A percentile compares a stretch with the other conserved stretches of the same genome.
Conservation (phyloP, 2,888 invertebrate genomes). For the Tetramorium bicarinatum region DNA sequence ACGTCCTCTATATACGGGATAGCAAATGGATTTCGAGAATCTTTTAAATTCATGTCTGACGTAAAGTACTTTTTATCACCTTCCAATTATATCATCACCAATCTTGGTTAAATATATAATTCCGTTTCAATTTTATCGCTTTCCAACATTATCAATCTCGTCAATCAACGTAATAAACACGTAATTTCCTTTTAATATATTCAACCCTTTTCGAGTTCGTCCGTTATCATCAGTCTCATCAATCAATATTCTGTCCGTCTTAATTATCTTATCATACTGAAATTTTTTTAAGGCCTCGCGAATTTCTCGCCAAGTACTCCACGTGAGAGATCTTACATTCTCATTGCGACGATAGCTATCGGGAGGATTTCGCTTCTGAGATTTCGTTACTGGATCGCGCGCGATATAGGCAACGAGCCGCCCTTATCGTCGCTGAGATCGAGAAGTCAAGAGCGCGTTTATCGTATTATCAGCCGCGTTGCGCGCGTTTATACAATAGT, state of each 20-base stretch:
- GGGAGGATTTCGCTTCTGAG: no score
- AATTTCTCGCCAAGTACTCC: not conserved
- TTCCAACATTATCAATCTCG: not conserved
- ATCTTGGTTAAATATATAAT: not conserved
- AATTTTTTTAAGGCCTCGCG: not conserved
- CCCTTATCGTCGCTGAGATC: not conserved
- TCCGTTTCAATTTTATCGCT: slow-evolving; percentile 1
- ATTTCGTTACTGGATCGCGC: not conserved
- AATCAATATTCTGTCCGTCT: not conserved
- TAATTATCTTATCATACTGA: not conserved
- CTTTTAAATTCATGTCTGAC: not conserved
- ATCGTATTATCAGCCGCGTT: slow-evolving; percentile 20
- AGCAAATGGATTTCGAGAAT: not conserved
- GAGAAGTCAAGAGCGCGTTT: slow-evolving; percentile 13
- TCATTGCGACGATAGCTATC: not conserved
- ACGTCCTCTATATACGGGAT: not conserved
- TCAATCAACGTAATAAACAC: slow-evolving; percentile 14
- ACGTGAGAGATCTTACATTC: not conserved
- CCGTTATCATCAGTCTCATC: slow-evolving; percentile 1
- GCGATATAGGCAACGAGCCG: slow-evolving; percentile 2
- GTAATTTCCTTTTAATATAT: not conserved
- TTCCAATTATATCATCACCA: not conserved
- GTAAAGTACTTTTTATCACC: not conserved
- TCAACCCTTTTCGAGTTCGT: not conserved
- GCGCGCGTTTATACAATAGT: slow-evolving; percentile 60